Percentiles rank a stretch among this genome's conserved stretches.
Conservation (phyloP, 2,797 vertebrate genomes). For the Emydoidea blandingii region DNA sequence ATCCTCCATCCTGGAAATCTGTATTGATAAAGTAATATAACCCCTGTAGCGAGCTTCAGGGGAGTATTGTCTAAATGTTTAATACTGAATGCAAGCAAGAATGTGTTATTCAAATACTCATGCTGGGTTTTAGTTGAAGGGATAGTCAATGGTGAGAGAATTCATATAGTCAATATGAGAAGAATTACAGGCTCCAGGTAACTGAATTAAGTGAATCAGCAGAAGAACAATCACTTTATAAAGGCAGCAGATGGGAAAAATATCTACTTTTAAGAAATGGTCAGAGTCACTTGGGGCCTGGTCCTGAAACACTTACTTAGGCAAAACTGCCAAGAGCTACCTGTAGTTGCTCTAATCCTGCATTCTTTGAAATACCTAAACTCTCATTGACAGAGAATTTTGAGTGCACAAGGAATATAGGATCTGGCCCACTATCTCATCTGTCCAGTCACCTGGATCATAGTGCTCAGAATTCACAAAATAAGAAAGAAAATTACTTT, state of each 20-base stretch:
- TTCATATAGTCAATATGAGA: neutral
- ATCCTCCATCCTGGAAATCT: neutral
- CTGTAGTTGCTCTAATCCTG: neutral
- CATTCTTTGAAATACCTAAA: neutral
- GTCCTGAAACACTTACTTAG: neutral
- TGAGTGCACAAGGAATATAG: neutral
- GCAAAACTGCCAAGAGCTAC: neutral
- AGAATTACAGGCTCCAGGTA: neutral
- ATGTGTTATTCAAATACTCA: neutral
- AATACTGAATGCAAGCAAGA: neutral
- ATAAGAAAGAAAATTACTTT: rapidly evolving
- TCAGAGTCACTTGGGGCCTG: neutral
- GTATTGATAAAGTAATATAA: neutral
- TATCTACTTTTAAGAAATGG: neutral
- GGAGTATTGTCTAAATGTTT: neutral
- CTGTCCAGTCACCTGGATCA: neutral
- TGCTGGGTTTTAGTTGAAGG: neutral
- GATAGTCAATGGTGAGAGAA: neutral
- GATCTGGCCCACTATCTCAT: neutral
- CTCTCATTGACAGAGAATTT: neutral
- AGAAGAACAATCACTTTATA: neutral
- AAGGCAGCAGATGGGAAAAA: neutral
- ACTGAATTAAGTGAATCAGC: neutral
- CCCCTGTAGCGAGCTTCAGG: neutral
- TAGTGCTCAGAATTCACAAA: neutral